Evolutionary conservation across 2,888 invertebrate genomes (phyloP).

Genomic region (Drosophila niveifrons): DNA sequence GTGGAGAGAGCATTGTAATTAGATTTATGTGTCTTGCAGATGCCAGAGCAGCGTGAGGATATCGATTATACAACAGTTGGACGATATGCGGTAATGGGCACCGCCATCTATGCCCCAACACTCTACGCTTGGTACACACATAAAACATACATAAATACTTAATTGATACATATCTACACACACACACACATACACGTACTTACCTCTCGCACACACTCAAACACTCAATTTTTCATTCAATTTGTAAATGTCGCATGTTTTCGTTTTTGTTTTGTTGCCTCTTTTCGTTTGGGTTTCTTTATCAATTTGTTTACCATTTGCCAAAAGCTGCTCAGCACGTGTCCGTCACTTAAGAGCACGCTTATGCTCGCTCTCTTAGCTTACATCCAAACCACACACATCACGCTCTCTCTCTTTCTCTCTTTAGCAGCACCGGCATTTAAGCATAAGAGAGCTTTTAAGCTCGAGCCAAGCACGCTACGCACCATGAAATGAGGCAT

Average conservation of each 20-base stretch:
- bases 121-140: slow-evolving; percentile 87
- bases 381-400: slow-evolving; percentile 12
- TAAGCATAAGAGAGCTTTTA: slow-evolving; percentile 65
- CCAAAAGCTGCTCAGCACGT: slow-evolving; percentile 68
- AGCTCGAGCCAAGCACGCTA: slow-evolving; percentile 71
- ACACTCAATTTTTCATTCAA: slow-evolving; percentile 35
- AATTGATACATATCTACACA: slow-evolving; percentile 46
- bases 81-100: slow-evolving; percentile 88
- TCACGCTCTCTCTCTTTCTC: slow-evolving; percentile 52
- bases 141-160: slow-evolving; percentile 10
- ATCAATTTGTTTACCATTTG: slow-evolving; percentile 75
- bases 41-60: slow-evolving; percentile 77
- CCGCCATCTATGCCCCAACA: slow-evolving; percentile 87
- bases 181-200: slow-evolving; percentile 1
- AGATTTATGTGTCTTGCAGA: slow-evolving; percentile 55
- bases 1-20: slow-evolving; percentile 36
- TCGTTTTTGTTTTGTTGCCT: slow-evolving; percentile 56
- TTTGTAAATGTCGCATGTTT: slow-evolving; percentile 57
- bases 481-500: slow-evolving; percentile 66
- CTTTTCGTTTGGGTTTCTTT: slow-evolving; percentile 42
- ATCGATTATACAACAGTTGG: slow-evolving; percentile 87
- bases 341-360: slow-evolving; percentile 49
- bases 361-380: slow-evolving; percentile 10
- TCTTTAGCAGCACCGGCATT: slow-evolving; percentile 69
- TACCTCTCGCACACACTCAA: slow-evolving; percentile 15